A percentile compares a stretch with the other conserved stretches of the same genome.
These are phyloP conservation scores for Rhegmatorhina hoffmannsi DNA, from an alignment of 2,113 vertebrate species.

Conservation along the genomic window DNA sequence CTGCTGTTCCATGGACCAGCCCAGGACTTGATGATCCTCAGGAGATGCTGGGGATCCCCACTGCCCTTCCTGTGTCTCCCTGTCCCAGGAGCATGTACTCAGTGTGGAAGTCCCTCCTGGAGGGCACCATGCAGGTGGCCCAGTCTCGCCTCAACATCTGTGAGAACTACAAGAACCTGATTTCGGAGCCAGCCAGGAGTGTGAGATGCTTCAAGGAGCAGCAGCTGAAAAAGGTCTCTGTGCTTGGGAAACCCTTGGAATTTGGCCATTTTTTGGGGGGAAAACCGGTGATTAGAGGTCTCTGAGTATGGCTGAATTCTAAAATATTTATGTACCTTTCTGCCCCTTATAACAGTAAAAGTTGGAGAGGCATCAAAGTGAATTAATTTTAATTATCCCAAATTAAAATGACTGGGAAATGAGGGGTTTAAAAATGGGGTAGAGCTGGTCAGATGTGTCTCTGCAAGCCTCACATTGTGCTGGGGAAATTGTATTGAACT, in stretches of 20 bases:
- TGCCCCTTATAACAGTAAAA: fast-evolving
- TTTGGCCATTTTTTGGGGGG: neutral
- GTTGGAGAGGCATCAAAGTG: neutral
- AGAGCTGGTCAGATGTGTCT: fast-evolving
- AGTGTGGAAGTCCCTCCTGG: conserved; percentile 94
- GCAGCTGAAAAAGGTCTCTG: conserved; percentile 91
- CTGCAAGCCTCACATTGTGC: neutral
- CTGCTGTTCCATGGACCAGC: neutral
- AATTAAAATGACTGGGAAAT: neutral
- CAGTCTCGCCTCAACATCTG: conserved; percentile 95
- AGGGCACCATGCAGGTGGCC: conserved; percentile 94
- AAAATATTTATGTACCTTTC: fast-evolving
- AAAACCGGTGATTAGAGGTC: fast-evolving
- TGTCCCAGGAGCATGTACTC: conserved; percentile 91
- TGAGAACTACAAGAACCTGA: conserved; percentile 94
- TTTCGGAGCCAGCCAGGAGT: conserved; percentile 93
- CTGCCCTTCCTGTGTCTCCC: neutral
- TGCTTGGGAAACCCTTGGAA: neutral
- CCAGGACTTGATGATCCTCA: neutral
- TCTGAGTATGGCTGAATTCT: neutral
- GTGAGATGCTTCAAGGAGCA: conserved; percentile 96
- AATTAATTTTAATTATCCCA: neutral
- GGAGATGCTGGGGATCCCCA: neutral
- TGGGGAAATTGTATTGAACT: neutral
- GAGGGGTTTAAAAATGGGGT: neutral